Conservation (phyloP, 2,888 invertebrate species). For the Petrolisthes cinctipes region DNA sequence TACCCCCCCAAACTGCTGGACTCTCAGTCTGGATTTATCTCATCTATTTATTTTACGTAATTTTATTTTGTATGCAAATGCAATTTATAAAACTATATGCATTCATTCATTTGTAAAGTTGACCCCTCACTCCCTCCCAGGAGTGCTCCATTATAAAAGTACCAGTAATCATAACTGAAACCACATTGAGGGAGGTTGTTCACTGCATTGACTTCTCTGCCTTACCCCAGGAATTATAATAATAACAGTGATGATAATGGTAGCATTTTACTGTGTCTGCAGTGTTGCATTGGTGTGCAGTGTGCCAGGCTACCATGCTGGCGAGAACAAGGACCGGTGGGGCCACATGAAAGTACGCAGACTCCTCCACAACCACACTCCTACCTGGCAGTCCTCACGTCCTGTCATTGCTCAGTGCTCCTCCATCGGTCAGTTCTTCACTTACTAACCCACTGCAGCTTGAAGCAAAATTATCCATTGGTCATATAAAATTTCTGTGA, state of each 20-base stretch:
- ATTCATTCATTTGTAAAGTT: background rate
- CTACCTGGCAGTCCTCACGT: conserved; percentile 67
- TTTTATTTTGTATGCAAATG: background rate
- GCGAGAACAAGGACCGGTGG: conserved; percentile 75
- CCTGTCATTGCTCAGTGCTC: conserved; percentile 87
- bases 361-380: conserved; percentile 78
- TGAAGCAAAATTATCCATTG: background rate
- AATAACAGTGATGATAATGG: conserved; percentile 1
- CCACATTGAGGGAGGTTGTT: no score
- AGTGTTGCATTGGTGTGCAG: conserved; percentile 90
- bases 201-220: no score
- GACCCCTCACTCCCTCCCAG: background rate
- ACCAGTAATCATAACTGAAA: background rate
- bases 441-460: background rate
- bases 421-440: conserved; percentile 83
- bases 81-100: background rate
- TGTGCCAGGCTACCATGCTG: conserved; percentile 84
- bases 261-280: conserved; percentile 62
- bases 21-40: background rate
- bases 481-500: no score
- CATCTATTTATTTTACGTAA: background rate
- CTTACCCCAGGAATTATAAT: background rate
- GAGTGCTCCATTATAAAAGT: background rate
- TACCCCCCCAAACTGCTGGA: no score
- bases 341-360: conserved; percentile 75